Evolutionary conservation across 2,797 vertebrate genomes (phyloP).

Genomic region (Syngnathus rostellatus): DNA sequence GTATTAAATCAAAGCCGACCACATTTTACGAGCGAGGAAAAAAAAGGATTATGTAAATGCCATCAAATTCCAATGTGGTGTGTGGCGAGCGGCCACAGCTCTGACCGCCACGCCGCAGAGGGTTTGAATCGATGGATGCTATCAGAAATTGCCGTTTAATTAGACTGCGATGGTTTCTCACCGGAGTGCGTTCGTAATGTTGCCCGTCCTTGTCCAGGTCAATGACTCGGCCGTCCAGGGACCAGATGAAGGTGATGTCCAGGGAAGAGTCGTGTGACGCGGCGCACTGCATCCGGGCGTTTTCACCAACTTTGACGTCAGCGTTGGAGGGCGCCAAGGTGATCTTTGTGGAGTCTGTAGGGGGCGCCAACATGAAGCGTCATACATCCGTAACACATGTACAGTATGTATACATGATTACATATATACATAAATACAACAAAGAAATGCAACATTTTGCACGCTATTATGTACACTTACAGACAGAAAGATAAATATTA

Average conservation of each 20-base stretch:
- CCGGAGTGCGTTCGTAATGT: constrained; percentile 80
- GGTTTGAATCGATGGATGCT: background rate
- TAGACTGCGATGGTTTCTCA: constrained; percentile 49
- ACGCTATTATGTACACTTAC: too few relatives aligned
- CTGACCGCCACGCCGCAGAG: background rate
- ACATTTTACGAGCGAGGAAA: background rate
- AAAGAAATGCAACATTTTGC: too few relatives aligned
- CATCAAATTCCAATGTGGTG: constrained; percentile 1
- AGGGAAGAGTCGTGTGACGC: constrained; percentile 82
- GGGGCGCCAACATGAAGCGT: constrained; percentile 8
- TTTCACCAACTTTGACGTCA: constrained; percentile 84
- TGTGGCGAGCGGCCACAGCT: background rate
- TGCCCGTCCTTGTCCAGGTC: constrained; percentile 79
- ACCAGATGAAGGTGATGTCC: constrained; percentile 94
- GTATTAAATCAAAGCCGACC: background rate
- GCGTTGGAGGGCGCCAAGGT: constrained; percentile 81
- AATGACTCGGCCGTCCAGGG: constrained; percentile 79
- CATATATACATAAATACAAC: too few relatives aligned
- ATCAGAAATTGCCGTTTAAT: background rate
- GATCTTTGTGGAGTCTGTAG: constrained; percentile 87
- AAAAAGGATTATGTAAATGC: background rate
- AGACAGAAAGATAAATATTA: too few relatives aligned
- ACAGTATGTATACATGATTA: too few relatives aligned
- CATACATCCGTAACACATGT: too few relatives aligned
- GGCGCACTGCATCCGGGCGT: constrained; percentile 81